Evolutionary conservation across 2,888 invertebrate species (phyloP).

Genomic region (Iphiclides podalirius): DNA sequence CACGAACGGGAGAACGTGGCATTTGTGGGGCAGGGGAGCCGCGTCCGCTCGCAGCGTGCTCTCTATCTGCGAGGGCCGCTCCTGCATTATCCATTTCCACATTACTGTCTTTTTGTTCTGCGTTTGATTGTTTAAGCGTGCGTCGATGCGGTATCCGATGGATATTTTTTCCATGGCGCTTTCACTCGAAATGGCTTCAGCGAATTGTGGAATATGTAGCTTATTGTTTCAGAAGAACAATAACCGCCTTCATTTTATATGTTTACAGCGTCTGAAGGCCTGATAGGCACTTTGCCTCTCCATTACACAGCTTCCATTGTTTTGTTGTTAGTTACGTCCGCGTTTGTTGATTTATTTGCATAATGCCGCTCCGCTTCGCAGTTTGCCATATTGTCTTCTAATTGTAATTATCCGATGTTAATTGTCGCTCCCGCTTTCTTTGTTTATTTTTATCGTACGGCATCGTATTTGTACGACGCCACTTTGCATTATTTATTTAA

Average conservation of each 20-base stretch:
- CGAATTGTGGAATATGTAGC: constrained; percentile 76
- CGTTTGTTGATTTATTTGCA: constrained; percentile 42
- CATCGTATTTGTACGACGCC: neutral
- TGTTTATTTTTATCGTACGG: constrained; percentile 13
- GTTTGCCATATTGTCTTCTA: constrained; percentile 23
- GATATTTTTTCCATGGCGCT: constrained; percentile 68
- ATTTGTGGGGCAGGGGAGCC: constrained; percentile 4
- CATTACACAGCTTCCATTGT: constrained; percentile 49
- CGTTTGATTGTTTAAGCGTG: constrained; percentile 78
- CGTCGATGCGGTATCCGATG: constrained; percentile 75
- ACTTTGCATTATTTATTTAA: constrained; percentile 5
- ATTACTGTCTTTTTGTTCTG: constrained; percentile 77
- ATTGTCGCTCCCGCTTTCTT: constrained; percentile 19
- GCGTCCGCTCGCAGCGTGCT: constrained; percentile 33
- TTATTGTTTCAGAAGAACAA: constrained; percentile 77
- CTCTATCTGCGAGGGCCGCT: constrained; percentile 37
- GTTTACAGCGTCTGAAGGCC: constrained; percentile 73
- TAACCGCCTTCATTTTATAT: constrained; percentile 74
- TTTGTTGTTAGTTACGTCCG: constrained; percentile 45
- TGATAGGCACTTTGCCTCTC: constrained; percentile 68
- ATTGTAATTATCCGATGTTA: constrained; percentile 22
- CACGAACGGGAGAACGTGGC: constrained; percentile 4
- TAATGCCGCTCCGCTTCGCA: constrained; percentile 26
- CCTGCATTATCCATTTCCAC: constrained; percentile 75
- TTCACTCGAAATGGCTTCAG: constrained; percentile 74